phyloP scores from a whole-genome alignment of 2,113 vertebrate species.

The Vidua macroura region DNA sequence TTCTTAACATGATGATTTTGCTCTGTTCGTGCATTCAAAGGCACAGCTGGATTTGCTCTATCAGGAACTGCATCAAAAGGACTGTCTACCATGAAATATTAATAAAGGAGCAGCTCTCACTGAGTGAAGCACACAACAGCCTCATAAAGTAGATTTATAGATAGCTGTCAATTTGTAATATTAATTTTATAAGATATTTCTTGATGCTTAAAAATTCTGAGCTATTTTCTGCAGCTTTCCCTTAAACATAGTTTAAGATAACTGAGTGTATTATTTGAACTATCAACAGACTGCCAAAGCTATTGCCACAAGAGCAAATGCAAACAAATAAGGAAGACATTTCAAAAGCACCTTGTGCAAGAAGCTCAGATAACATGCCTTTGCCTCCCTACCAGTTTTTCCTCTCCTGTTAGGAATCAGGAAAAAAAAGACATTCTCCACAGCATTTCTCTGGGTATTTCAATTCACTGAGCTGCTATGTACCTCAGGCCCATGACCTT shows the following conservation, averaged over 20 bases:
- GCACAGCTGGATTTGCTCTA: not conserved
- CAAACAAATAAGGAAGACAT: conserved; percentile 24
- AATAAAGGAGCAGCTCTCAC: not conserved
- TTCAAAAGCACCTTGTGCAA: not conserved
- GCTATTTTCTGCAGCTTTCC: not conserved
- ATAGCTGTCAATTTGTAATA: not conserved
- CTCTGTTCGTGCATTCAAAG: not conserved
- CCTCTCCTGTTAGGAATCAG: not conserved
- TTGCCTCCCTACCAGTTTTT: not conserved
- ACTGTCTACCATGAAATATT: not conserved
- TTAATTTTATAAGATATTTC: not conserved
- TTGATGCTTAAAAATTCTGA: not conserved
- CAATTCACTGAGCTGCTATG: not conserved
- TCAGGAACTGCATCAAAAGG: not conserved
- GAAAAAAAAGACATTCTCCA: not conserved
- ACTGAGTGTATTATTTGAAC: not conserved
- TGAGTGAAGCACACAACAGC: not conserved
- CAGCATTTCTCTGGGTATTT: not conserved
- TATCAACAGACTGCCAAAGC: not conserved
- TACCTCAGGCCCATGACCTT: not conserved
- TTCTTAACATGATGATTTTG: not conserved
- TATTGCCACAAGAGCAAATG: not conserved
- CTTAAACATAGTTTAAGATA: not conserved
- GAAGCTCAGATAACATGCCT: not conserved
- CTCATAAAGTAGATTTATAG: not conserved